Percentiles rank a stretch among this genome's conserved stretches.
These are phyloP conservation scores for Trachymyrmex cornetzi DNA, from an alignment of 1,140 invertebrate species.

Conservation along the genomic window DNA sequence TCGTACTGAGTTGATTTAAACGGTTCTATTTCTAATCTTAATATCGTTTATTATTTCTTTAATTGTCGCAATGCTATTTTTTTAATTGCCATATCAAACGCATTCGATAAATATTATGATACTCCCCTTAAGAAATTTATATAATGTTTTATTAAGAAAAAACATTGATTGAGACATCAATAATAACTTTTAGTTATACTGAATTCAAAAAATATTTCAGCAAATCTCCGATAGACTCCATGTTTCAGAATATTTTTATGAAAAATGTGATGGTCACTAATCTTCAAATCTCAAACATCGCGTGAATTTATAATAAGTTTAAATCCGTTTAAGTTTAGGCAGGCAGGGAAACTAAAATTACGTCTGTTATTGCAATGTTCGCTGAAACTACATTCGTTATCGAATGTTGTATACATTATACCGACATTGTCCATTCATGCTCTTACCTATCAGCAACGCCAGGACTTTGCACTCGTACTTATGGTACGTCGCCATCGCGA, in stretches of 20 bases:
- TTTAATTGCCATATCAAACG: not conserved
- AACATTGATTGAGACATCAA: not conserved
- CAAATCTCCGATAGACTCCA: not conserved
- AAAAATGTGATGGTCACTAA: not conserved
- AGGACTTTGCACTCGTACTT: slow-evolving; percentile 93
- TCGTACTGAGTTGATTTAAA: no score
- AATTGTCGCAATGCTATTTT: not conserved
- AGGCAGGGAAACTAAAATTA: not conserved
- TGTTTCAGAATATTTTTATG: not conserved
- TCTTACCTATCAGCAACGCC: slow-evolving; percentile 90
- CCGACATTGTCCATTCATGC: not conserved
- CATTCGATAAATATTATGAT: not conserved
- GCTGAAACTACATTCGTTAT: not conserved
- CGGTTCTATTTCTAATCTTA: no score
- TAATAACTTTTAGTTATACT: not conserved
- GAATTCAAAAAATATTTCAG: not conserved
- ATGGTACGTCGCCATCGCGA: slow-evolving; percentile 91
- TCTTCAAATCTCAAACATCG: not conserved
- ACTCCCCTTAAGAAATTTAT: not conserved
- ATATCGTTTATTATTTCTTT: no score
- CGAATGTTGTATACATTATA: not conserved
- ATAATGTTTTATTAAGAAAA: not conserved
- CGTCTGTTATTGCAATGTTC: not conserved
- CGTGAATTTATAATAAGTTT: not conserved
- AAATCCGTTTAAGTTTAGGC: not conserved